phyloP scores from a whole-genome alignment of 2,888 invertebrate genomes.

The Urechis unicinctus region DNA sequence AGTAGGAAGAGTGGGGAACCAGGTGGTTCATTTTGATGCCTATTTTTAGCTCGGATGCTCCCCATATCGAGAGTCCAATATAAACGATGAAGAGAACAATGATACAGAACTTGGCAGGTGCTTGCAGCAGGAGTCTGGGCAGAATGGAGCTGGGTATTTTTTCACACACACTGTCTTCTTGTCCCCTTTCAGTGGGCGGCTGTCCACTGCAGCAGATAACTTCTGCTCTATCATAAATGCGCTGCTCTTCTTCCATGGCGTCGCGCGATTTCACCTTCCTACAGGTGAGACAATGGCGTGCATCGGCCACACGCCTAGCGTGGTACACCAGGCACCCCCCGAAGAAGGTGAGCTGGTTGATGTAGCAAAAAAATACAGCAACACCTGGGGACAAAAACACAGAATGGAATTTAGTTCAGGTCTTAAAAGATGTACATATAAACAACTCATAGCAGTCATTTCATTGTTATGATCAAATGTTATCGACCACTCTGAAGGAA shows the following conservation, averaged over 20 bases:
- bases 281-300: conserved; percentile 25
- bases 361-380: conserved; percentile 33
- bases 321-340: conserved; percentile 31
- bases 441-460: no score
- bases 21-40: conserved; percentile 29
- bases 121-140: conserved; percentile 20
- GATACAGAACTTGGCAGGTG: conserved; percentile 20
- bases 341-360: conserved; percentile 34
- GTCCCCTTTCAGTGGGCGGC: conserved; percentile 14
- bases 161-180: conserved; percentile 26
- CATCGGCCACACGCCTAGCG: conserved; percentile 25
- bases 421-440: no score
- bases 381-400: conserved; percentile 22
- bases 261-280: conserved; percentile 2
- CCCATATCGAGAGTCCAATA: conserved; percentile 27
- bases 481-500: no score
- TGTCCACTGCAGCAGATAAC: conserved; percentile 39
- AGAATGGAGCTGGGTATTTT: conserved; percentile 22
- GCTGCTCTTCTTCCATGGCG: conserved; percentile 2
- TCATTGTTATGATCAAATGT: no score
- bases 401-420: not conserved
- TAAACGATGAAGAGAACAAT: conserved; percentile 25
- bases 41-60: conserved; percentile 25
- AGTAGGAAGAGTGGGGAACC: conserved; percentile 28
- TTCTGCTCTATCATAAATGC: not conserved